Conservation (phyloP, 2,888 invertebrate species). For the Cephus nigrinus region DNA sequence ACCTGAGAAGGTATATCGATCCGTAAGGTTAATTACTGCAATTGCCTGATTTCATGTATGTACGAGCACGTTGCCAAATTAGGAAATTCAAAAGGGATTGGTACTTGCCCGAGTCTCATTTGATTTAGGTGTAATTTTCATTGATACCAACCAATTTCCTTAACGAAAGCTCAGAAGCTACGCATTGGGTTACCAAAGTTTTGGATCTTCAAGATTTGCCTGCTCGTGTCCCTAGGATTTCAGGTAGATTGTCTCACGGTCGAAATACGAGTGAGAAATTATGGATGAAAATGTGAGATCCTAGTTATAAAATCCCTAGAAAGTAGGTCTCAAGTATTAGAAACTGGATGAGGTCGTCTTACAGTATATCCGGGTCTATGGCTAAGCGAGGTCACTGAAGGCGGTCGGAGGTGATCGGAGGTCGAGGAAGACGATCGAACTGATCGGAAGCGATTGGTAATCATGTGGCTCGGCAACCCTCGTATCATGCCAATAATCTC, state of each 20-base stretch:
- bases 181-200: not conserved
- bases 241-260: not conserved
- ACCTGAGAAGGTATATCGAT: not conserved
- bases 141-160: not conserved
- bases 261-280: not conserved
- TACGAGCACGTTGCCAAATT: not conserved
- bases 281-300: not conserved
- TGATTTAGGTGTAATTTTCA: not conserved
- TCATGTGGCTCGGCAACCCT: slow-evolving; percentile 42
- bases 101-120: not conserved
- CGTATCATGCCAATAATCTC: slow-evolving; percentile 41
- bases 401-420: slow-evolving; percentile 17
- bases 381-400: slow-evolving; percentile 13
- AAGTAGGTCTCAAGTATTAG: not conserved
- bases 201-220: not conserved
- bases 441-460: slow-evolving; percentile 44
- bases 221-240: not conserved
- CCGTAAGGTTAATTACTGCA: not conserved
- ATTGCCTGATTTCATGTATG: not conserved
- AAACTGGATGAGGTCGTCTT: not conserved
- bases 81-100: not conserved
- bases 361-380: not conserved
- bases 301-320: not conserved
- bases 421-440: slow-evolving; percentile 36
- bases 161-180: not conserved